phyloP scores from a whole-genome alignment of 2,113 vertebrate genomes.

The Leptobrachium ailaonicum region DNA sequence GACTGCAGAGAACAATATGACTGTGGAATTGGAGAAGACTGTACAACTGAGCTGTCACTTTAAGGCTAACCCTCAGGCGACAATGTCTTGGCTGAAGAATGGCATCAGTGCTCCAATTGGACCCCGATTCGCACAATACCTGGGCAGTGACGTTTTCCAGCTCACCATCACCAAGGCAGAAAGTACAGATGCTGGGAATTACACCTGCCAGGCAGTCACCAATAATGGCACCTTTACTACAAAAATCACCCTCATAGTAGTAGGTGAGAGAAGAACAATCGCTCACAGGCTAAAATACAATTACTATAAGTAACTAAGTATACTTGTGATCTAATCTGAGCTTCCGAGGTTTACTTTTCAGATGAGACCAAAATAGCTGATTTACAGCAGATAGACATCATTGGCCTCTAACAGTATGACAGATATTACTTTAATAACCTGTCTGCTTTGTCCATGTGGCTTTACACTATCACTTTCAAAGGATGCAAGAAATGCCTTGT shows the following conservation, averaged over 20 bases:
- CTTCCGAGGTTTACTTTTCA: too few species aligned
- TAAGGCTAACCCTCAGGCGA: slow-evolving; percentile 70
- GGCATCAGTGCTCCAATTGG: slow-evolving; percentile 48
- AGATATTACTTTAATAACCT: too few species aligned
- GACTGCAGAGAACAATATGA: slow-evolving; percentile 52
- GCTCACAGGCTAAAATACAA: too few species aligned
- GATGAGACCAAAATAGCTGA: too few species aligned
- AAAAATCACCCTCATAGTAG: slow-evolving; percentile 63
- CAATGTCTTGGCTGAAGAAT: slow-evolving; percentile 63
- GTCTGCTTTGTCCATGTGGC: too few species aligned
- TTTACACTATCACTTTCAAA: too few species aligned
- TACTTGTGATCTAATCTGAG: too few species aligned
- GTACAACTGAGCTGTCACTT: slow-evolving; percentile 59
- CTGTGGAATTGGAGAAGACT: slow-evolving; percentile 37
- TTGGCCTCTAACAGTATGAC: too few species aligned
- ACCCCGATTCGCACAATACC: slow-evolving; percentile 52
- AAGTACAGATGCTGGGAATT: slow-evolving; percentile 66
- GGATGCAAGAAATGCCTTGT: too few species aligned
- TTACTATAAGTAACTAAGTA: too few species aligned
- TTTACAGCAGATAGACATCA: too few species aligned
- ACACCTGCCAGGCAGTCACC: slow-evolving; percentile 58
- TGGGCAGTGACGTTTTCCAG: slow-evolving; percentile 56
- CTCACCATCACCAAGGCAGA: slow-evolving; percentile 58
- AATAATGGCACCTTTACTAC: not conserved
- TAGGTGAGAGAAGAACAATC: slow-evolving; percentile 59